A percentile compares a stretch with the other conserved stretches of the same genome.
These are phyloP conservation scores for Megalops cyprinoides DNA, from an alignment of 2,797 vertebrate genomes.

Conservation along the genomic window DNA sequence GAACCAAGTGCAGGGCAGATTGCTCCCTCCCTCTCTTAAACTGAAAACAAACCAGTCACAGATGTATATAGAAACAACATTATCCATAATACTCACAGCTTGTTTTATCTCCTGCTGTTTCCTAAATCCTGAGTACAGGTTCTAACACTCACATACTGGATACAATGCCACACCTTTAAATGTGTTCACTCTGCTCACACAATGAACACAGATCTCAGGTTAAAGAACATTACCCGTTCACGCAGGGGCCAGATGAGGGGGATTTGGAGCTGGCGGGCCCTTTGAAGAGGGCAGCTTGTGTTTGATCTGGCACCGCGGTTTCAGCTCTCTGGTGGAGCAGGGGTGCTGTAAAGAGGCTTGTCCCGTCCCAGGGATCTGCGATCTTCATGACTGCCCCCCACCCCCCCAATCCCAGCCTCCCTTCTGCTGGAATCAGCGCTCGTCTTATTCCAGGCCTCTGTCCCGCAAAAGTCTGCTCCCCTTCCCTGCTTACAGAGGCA, in stretches of 20 bases:
- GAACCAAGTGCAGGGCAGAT: too few species aligned
- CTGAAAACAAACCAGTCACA: too few species aligned
- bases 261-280: slow-evolving; percentile 71
- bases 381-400: neutral
- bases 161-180: neutral
- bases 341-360: too few species aligned
- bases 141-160: neutral
- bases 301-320: slow-evolving; percentile 73
- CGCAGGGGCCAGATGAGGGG: slow-evolving; percentile 64
- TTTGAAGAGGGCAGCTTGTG: slow-evolving; percentile 76
- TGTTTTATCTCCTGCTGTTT: too few species aligned
- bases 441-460: neutral
- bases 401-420: slow-evolving; percentile 21
- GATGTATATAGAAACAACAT: slow-evolving; percentile 39
- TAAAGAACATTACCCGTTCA: slow-evolving; percentile 48
- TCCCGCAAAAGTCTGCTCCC: too few species aligned
- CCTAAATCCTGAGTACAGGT: too few species aligned
- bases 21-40: too few species aligned
- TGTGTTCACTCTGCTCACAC: slow-evolving; percentile 66
- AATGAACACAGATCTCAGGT: slow-evolving; percentile 47
- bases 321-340: slow-evolving; percentile 53
- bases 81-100: slow-evolving; percentile 17
- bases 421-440: slow-evolving; percentile 57
- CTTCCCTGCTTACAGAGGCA: slow-evolving; percentile 9
- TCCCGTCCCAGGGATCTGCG: slow-evolving; percentile 32